Evolutionary conservation across 2,888 invertebrate species (phyloP).

Genomic region (Notocelia uddmanniana): DNA sequence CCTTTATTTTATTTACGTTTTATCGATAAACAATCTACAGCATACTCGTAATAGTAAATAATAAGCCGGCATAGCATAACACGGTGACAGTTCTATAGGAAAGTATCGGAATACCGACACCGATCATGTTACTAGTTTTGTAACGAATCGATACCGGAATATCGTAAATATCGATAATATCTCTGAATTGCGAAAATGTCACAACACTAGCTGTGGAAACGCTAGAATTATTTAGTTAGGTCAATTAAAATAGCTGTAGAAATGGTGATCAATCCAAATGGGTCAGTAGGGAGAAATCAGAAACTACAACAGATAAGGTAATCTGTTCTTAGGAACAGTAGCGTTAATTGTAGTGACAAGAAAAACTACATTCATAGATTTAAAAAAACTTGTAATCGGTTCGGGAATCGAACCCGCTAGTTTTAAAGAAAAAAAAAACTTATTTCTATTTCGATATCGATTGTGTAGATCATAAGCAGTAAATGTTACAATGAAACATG

Average conservation of each 20-base stretch:
- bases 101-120: constrained; percentile 54
- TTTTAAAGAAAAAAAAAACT: too few relatives aligned
- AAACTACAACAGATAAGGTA: too few relatives aligned
- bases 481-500: too few relatives aligned
- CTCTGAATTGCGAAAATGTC: constrained; percentile 38
- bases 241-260: neutral
- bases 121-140: constrained; percentile 50
- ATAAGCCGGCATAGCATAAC: constrained; percentile 11
- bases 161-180: constrained; percentile 45
- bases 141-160: constrained; percentile 55
- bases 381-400: too few relatives aligned
- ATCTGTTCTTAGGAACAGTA: too few relatives aligned
- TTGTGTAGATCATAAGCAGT: too few relatives aligned
- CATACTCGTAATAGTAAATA: constrained; percentile 1
- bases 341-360: too few relatives aligned
- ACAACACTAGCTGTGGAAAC: constrained; percentile 5
- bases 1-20: neutral
- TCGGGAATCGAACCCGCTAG: too few relatives aligned
- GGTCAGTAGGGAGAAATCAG: too few relatives aligned
- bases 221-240: neutral
- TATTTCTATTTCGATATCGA: too few relatives aligned
- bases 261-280: too few relatives aligned
- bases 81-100: constrained; percentile 52
- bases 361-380: too few relatives aligned
- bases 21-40: neutral